These are phyloP conservation scores for Acipenser ruthenus DNA, from an alignment of 2,797 vertebrate species.

Conservation along the genomic window DNA sequence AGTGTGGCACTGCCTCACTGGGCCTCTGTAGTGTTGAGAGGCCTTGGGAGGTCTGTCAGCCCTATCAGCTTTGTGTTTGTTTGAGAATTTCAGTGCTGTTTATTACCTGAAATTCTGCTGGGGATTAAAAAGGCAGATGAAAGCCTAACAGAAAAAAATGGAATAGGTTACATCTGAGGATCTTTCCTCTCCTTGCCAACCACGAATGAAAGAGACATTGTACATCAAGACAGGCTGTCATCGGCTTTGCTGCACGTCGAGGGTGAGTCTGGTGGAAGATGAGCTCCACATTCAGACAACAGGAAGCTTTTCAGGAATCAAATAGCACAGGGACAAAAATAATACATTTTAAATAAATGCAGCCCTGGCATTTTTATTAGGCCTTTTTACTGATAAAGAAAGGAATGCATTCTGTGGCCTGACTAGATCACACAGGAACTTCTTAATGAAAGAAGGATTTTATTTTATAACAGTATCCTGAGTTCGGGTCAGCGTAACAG, in stretches of 20 bases:
- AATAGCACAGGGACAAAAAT: neutral
- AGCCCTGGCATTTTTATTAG: neutral
- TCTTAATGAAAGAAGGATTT: too few relatives aligned
- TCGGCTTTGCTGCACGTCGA: neutral
- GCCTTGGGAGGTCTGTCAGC: too few relatives aligned
- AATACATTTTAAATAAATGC: neutral
- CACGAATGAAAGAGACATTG: neutral
- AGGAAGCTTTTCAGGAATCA: constrained; percentile 1
- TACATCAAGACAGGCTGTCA: neutral
- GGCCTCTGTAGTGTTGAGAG: too few relatives aligned
- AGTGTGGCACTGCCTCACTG: too few relatives aligned
- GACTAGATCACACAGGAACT: too few relatives aligned
- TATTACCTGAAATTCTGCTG: neutral
- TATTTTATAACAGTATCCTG: too few relatives aligned
- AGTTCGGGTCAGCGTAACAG: too few relatives aligned
- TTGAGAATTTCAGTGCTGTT: neutral
- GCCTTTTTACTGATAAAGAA: constrained; percentile 4
- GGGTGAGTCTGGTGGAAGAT: neutral
- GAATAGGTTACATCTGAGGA: neutral
- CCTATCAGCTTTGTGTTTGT: too few relatives aligned
- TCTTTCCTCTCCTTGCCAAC: neutral
- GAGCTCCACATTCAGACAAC: neutral
- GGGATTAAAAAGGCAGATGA: neutral
- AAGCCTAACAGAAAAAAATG: neutral
- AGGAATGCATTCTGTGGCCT: neutral